Base-by-base conservation (phyloP, 2,113 vertebrate genomes). In the Crocuta crocuta region DNA sequence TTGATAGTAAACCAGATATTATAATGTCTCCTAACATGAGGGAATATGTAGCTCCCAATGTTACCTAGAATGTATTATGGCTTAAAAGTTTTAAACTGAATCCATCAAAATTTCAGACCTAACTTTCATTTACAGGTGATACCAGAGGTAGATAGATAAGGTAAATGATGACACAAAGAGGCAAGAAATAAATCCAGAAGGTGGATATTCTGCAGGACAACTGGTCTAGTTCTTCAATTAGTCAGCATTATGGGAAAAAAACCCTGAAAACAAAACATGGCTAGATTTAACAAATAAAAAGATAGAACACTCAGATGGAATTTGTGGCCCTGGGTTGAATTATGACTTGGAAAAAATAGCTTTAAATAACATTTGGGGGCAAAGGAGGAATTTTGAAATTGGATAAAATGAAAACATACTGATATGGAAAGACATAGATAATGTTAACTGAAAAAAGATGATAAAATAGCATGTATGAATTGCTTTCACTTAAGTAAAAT, bases 341-440 rank as follows among this genome's bases (percentile, higher is more conserved):
- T 85, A 71, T 85, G 58, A 95, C 55, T 80, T 91, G 63, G 61
- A 48, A 96, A 95, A 93, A 91, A 91, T 5, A 87, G 35, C 58
- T 91, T 84, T 48, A 80, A 68, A 91, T 39, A 93, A 84, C 35
- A 70, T 70, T 70, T 70, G n/a, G 66, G 66, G 58, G 58, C 58
- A 61, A 23, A 61, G 58, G 28, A 28, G 6, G 31, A 92, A 92
- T 76, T 89, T 71, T 81, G 50, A 89, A 94, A 33, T 81, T 33
- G 89, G 55, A 35, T 80, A 79, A 89, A 92, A 94, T 86, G 23
- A 85, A 93, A 94, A 93, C 39, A 39, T 66, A 76, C 13, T 85
- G 26, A 65, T 43, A 65, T 50, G 43, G 12, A 92, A 92, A 92
- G 48, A 50, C 48, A 15, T 24, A 85, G 33, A 70, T n/a, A 39